Percentiles rank a stretch among this genome's conserved stretches.
Evolutionary conservation across 1,140 invertebrate genomes (phyloP).

Genomic region (Zaprionus capensis): DNA sequence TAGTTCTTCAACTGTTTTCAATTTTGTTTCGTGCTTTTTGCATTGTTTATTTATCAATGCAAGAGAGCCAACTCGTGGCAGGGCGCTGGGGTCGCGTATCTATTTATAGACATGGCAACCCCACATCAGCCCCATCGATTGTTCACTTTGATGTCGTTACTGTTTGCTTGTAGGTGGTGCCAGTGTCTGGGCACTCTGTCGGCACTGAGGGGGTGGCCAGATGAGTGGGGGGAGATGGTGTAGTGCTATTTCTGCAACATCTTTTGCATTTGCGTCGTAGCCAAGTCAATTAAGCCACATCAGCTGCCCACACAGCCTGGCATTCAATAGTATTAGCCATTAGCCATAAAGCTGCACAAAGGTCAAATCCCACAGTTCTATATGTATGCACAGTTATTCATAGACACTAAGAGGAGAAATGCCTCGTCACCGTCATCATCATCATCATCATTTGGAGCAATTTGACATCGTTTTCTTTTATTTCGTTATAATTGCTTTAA

Average conservation of each 20-base stretch:
- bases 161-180: slow-evolving; percentile 15
- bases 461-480: slow-evolving; percentile 49
- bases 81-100: slow-evolving; percentile 52
- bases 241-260: slow-evolving; percentile 67
- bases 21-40: slow-evolving; percentile 45
- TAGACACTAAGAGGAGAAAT: slow-evolving; percentile 54
- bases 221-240: not conserved
- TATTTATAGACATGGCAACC: slow-evolving; percentile 53
- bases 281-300: slow-evolving; percentile 59
- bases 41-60: slow-evolving; percentile 62
- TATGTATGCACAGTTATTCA: slow-evolving; percentile 33
- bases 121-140: slow-evolving; percentile 36
- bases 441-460: slow-evolving; percentile 39
- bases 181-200: not conserved
- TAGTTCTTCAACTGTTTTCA: slow-evolving; percentile 33
- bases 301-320: slow-evolving; percentile 17
- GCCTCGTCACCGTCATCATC: slow-evolving; percentile 47
- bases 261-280: slow-evolving; percentile 63
- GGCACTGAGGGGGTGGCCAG: slow-evolving; percentile 16
- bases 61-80: slow-evolving; percentile 64
- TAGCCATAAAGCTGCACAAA: slow-evolving; percentile 49
- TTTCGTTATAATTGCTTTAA: slow-evolving; percentile 69
- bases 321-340: slow-evolving; percentile 30
- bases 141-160: slow-evolving; percentile 55
- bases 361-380: slow-evolving; percentile 64